phyloP scores from a whole-genome alignment of 2,113 vertebrate species.

The Cairina moschata region DNA sequence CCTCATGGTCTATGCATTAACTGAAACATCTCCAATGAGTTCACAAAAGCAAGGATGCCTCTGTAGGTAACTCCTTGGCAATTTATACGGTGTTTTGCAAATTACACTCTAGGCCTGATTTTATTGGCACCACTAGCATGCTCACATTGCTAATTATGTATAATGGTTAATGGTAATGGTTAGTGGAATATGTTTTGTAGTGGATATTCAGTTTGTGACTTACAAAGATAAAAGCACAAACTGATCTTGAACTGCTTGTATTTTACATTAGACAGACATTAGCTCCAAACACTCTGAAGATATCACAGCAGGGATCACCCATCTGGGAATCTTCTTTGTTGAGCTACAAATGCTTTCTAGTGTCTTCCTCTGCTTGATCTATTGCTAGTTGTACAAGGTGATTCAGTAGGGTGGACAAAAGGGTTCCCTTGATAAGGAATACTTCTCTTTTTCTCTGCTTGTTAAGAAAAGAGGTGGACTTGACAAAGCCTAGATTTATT shows the following conservation, averaged over 20 bases:
- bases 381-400: background rate
- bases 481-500: background rate
- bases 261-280: background rate
- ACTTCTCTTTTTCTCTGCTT: background rate
- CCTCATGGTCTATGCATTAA: background rate
- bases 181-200: background rate
- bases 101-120: background rate
- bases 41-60: background rate
- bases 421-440: background rate
- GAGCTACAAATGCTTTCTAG: background rate
- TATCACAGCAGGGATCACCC: background rate
- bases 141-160: background rate
- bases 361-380: background rate
- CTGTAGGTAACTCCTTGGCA: background rate
- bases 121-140: background rate
- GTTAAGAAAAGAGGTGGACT: background rate
- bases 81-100: background rate
- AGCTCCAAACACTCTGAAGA: background rate
- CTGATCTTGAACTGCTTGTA: background rate
- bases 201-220: background rate
- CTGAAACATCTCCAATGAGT: background rate
- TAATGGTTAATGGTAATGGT: no score
- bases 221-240: background rate
- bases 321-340: background rate
- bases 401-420: background rate